Base-by-base conservation (phyloP, 2,888 invertebrate genomes). In the Orchesellides sinensis region DNA sequence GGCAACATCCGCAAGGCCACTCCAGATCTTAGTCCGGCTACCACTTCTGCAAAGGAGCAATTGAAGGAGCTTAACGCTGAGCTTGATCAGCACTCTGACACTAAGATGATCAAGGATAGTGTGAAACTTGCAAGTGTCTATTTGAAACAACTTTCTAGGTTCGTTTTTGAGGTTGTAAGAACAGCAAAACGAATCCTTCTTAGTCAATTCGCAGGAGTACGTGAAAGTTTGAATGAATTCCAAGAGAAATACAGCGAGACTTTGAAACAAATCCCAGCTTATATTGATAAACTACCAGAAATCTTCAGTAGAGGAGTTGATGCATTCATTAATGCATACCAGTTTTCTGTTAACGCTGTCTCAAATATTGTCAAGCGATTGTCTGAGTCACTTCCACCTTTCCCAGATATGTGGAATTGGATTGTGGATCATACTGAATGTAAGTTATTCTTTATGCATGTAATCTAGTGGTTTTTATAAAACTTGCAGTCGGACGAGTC, bases 51-150 rank as follows among this genome's bases (percentile, higher is more conserved):
- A 90, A 90, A 91, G 47, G 90, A 91, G 0, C 94, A 96, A 89
- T 84, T 95, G 12, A 90, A 92, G 27, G 93, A 93, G 84, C 91
- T 97, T 52, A 91, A 93, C 84, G 91, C 94, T 2, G 96, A 96
- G 89, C 90, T 96, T 1, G 91, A 93, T 77, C 92, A 92, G 45
- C 96, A 96, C 89, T 92, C 94, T 87, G 92, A 93, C 0, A 89
- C 96, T 74, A 92, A 94, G 87, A 92, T 83, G 23, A 47, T 86
- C 19, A 4, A 75, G 12, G 49, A 75, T 6, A 25, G 54, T n/a
- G 1, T 75, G 19, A 25, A 6, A 6, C 14, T 27, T 35, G 12
- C n/a, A 14, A 47, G 27, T 40, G 40, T 10, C 49, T 27, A n/a
- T 5, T 70, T 14, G n/a, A 79, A 27, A 35, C 17, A 56, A 25